Percentiles rank a stretch among this genome's conserved stretches.
phyloP scores from a whole-genome alignment of 2,113 vertebrate genomes.

The Oriolus oriolus region DNA sequence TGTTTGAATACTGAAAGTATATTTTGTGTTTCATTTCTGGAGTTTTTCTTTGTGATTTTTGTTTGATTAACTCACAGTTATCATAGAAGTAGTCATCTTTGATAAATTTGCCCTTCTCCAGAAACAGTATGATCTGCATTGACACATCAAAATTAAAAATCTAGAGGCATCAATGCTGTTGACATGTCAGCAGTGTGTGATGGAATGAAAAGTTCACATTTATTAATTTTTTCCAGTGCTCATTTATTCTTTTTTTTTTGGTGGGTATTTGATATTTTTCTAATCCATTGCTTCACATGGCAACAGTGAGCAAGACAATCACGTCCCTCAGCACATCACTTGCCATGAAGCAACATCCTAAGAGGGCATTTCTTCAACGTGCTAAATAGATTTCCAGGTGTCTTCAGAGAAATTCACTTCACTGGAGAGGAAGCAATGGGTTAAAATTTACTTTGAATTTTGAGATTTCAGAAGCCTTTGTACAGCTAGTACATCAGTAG shows the following conservation, averaged over 20 bases:
- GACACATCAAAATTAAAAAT: background rate
- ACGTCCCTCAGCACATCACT: background rate
- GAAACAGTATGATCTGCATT: background rate
- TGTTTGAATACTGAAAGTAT: background rate
- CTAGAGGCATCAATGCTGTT: background rate
- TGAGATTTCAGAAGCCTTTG: background rate
- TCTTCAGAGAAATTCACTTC: background rate
- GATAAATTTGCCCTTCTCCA: background rate
- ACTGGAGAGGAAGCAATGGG: background rate
- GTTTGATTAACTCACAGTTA: background rate
- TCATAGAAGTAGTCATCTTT: background rate
- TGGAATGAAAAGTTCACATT: background rate
- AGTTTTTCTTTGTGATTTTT: background rate
- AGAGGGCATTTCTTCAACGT: background rate
- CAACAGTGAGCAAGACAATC: background rate
- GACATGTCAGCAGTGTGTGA: background rate
- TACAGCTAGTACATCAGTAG: background rate
- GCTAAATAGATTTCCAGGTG: background rate
- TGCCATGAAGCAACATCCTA: background rate
- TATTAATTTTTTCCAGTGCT: background rate
- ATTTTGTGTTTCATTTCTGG: background rate
- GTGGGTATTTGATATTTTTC: background rate
- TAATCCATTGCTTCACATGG: background rate
- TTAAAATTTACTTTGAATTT: background rate
- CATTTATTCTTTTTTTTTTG: background rate